phyloP scores from a whole-genome alignment of 2,797 vertebrate genomes.

The Mormyrus proboscirostris region DNA sequence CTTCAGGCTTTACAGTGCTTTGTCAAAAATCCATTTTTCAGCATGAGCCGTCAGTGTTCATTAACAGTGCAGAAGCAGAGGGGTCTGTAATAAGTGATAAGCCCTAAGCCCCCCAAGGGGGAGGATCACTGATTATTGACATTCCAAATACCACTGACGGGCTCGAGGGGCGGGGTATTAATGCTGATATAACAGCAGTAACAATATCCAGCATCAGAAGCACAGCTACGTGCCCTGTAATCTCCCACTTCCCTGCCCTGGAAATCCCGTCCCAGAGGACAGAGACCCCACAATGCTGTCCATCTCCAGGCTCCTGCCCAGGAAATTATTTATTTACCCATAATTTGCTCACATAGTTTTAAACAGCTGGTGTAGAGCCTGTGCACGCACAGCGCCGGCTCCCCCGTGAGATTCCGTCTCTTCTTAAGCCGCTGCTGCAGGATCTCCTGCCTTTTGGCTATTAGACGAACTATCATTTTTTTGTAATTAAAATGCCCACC shows the following conservation, averaged over 20 bases:
- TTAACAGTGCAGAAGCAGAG: background rate
- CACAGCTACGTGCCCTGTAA: slow-evolving; percentile 7
- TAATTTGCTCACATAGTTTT: background rate
- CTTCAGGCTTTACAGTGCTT: background rate
- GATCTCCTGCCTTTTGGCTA: background rate
- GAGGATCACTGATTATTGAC: slow-evolving; percentile 10
- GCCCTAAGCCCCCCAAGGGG: background rate
- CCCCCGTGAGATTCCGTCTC: background rate
- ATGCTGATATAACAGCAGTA: background rate
- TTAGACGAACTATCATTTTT: background rate
- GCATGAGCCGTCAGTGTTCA: background rate
- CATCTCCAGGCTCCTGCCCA: background rate
- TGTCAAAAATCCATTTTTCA: background rate
- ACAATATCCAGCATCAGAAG: background rate
- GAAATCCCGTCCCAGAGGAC: slow-evolving; percentile 15
- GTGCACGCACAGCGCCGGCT: background rate
- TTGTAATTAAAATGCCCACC: background rate
- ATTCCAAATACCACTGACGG: background rate
- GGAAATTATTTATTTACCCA: background rate
- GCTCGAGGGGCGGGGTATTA: background rate
- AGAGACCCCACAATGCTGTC: background rate
- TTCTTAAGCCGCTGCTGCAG: background rate
- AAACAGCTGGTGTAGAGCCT: background rate
- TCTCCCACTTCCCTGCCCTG: background rate
- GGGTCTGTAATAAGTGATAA: slow-evolving; percentile 7